Base-by-base conservation (phyloP, 37 sponge, comb jelly and placozoan genomes). In the Chondrilla cf. caribensis region DNA sequence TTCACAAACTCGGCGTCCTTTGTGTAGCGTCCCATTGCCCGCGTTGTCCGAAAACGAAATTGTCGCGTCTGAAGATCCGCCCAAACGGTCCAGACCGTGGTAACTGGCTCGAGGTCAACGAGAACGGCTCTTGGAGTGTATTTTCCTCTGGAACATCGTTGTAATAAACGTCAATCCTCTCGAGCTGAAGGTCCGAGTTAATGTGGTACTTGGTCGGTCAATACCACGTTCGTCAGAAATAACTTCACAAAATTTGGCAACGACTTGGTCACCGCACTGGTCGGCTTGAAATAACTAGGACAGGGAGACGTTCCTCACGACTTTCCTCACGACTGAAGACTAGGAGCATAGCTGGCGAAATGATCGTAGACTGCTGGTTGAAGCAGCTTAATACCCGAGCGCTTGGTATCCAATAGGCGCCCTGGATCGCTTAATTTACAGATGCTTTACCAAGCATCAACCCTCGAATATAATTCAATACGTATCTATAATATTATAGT, bases 261-360 rank as follows among this genome's bases (percentile, higher is more conserved):
- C 99, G 79, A 98, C 96, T 73, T 98, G 99, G 96, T 98, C 96
- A 71, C 99, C 99, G 85, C 99, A 98, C 80, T 98, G 99, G 84
- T 97, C 99, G 22, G 99, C 99, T 79, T 98, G 99, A 81, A 47
- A 47, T n/a, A n/a, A n/a, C n/a, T n/a, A n/a, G n/a, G n/a, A n/a
- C n/a, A n/a, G n/a, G n/a, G n/a, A n/a, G n/a, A n/a, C n/a, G n/a
- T n/a, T n/a, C 54, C 96, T 97, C 84, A 98, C 99, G 33, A 98
- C 96, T 81, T 98, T 97, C 80, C 99, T 85, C 99, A 98, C 96
- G 32, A 21, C 32, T 31, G 33, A 2, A n/a, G n/a, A n/a, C n/a
- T n/a, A n/a, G n/a, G n/a, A n/a, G n/a, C n/a, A n/a, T n/a, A n/a
- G n/a, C n/a, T n/a, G n/a, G n/a, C n/a, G n/a, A n/a, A n/a, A n/a